Base-by-base conservation (phyloP, 2,888 invertebrate species). In the Thecophora atra region DNA sequence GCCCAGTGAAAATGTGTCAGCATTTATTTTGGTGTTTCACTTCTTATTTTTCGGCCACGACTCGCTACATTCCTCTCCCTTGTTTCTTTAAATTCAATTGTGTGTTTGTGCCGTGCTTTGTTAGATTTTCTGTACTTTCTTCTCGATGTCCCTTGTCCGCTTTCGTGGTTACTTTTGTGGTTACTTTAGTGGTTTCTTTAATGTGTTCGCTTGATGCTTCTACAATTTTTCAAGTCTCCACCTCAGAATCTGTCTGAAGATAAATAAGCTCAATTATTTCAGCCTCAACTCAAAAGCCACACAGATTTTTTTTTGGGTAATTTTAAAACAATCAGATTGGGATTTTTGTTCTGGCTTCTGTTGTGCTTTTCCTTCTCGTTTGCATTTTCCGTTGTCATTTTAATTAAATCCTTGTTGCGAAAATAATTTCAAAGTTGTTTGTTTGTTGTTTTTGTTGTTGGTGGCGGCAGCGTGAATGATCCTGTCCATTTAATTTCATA, bases 251-350 rank as follows among this genome's bases (percentile, higher is more conserved):
- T 58, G 24, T 24, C 15, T 11, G 28, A 24, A 58, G 58, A 58
- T 28, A 58, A 58, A 58, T 58, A 11, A 24, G 58, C 15, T 21
- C 58, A 58, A 58, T 58, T 58, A 58, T 24, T 28, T 58, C 3
- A 58, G 21, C 21, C 3, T 6, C 13, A 28, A 17, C 13, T 24
- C 58, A 24, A 7, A 28, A 58, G 13, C 24, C 28, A 28, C 11
- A 58, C 26, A 26, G 15, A n/a, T 54, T 54, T 54, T n/a, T n/a
- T 19, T 15, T 54, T 21, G 19, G 17, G 15, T n/a, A n/a, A n/a
- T 21, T 54, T 21, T 54, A 21, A 15, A 52, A 52, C 19, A 17
- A 52, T 52, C 52, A 15, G 52, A 6, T 52, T 3, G 47, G 11
- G 15, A 47, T 47, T 47, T 13, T 47, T 47, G 8, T 52, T 52